These are phyloP conservation scores for Melitaea athalia DNA, from an alignment of 2,888 invertebrate genomes.

Conservation along the genomic window DNA sequence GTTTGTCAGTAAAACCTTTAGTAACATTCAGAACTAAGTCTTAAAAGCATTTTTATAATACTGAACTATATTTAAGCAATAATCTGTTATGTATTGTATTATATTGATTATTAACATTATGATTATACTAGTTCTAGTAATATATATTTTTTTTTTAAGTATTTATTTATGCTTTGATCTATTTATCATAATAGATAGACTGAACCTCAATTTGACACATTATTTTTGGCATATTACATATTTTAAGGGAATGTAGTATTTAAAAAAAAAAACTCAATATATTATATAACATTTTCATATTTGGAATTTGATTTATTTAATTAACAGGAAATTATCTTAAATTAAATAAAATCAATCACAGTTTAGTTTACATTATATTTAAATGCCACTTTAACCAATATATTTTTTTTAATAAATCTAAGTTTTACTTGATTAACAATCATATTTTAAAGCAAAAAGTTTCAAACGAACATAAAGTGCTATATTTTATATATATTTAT, in stretches of 20 bases:
- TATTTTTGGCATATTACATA: neutral
- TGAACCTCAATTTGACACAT: neutral
- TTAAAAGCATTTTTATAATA: constrained; percentile 19
- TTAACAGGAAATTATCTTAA: neutral
- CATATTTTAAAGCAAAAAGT: no score
- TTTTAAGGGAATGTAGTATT: neutral
- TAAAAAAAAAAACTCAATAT: neutral
- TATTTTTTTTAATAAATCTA: neutral
- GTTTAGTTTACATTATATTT: neutral
- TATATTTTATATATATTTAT: neutral
- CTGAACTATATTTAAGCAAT: constrained; percentile 19
- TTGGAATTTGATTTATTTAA: neutral
- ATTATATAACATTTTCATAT: neutral
- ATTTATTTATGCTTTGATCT: neutral
- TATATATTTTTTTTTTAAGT: neutral
- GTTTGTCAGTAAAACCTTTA: constrained; percentile 7
- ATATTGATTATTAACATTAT: constrained; percentile 19
- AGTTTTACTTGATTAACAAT: neutral
- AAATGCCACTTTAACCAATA: neutral
- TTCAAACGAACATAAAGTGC: neutral
- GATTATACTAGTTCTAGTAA: constrained; percentile 13
- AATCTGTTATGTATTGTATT: constrained; percentile 22
- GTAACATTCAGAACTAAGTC: constrained; percentile 9
- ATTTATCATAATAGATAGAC: neutral
- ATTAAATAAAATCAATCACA: constrained; percentile 7